phyloP scores from a whole-genome alignment of 2,888 invertebrate genomes.

The Prenolepis imparis region DNA sequence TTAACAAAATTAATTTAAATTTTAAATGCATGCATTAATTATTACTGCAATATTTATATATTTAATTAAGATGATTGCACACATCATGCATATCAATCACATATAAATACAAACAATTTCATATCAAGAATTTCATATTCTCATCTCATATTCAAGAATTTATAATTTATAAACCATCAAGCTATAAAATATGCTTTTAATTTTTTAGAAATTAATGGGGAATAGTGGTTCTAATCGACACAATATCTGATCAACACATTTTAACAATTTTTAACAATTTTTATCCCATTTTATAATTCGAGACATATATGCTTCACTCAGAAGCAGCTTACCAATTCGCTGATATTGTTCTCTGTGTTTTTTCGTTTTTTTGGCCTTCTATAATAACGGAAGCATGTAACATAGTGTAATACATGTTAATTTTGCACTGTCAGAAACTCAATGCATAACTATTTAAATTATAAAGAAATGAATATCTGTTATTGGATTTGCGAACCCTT shows the following conservation, averaged over 20 bases:
- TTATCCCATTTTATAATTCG: slow-evolving; percentile 13
- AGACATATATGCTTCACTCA: slow-evolving; percentile 73
- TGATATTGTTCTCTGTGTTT: slow-evolving; percentile 92
- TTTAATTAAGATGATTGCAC: neutral
- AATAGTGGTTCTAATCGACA: slow-evolving; percentile 4
- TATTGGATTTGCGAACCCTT: slow-evolving; percentile 24
- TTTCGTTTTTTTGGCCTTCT: slow-evolving; percentile 90
- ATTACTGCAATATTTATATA: slow-evolving; percentile 18
- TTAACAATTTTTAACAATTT: slow-evolving; percentile 27
- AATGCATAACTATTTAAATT: slow-evolving; percentile 65
- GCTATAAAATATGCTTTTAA: neutral
- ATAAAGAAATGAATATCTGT: slow-evolving; percentile 56
- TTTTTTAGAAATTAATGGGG: neutral
- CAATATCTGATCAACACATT: slow-evolving; percentile 2
- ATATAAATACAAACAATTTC: slow-evolving; percentile 7
- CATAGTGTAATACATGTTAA: slow-evolving; percentile 82
- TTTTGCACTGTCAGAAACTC: slow-evolving; percentile 75
- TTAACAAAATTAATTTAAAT: too few relatives aligned
- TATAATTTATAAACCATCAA: slow-evolving; percentile 1
- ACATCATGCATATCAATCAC: slow-evolving; percentile 13
- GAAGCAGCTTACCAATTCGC: slow-evolving; percentile 91
- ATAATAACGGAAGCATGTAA: slow-evolving; percentile 88
- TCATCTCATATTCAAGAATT: slow-evolving; percentile 10
- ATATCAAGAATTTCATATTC: neutral
- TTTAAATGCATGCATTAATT: slow-evolving; percentile 42